Base-by-base conservation (phyloP, 2,888 invertebrate species). In the Volucella bombylans region DNA sequence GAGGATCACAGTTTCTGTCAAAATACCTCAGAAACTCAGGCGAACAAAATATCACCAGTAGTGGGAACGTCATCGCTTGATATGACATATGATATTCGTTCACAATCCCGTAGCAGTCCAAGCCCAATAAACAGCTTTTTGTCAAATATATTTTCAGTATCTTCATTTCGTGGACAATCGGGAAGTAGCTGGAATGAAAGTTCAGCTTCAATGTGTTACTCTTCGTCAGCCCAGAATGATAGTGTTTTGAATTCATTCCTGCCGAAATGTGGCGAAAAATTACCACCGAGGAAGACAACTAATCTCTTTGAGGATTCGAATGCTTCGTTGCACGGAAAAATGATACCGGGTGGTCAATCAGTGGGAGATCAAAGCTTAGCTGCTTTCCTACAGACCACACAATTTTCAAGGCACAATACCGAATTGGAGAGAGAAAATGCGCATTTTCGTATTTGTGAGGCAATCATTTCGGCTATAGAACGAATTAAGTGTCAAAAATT, bases 381-480 rank as follows among this genome's bases (percentile, higher is more conserved):
- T 8, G 94, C 94, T 59, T 96, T 96, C 89, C 91, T 96, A 41
- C 94, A 95, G 2, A 95, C 95, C 18, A 94, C 95, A 61, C 94
- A 95, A 87, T 95, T 95, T 89, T 93, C 94, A 41, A 93, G 94
- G 82, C 93, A 94, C 18, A 95, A 95, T 88, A 96, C 96, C 0
- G 96, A 96, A 89, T 92, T 96, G 77, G 96, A 96, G 88, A 92
- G 96, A 89, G 97, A 97, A 92, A 97, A 97, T 92, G 96, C 96
- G 0, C 97, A 97, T 92, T 97, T 97, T 90, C 95, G 94, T 88
- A 95, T 97, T 83, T 96, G 95, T 2, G 97, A 97, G 91, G 96
- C 96, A 0, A 94, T 97, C 89, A 97, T 97, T 86, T 94, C 96
- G 9, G 96, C 96, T 12, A 95, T 96, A 86, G 96, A 96, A 89